These are phyloP conservation scores for Lipophrys pholis DNA, from an alignment of 2,113 vertebrate genomes.

Conservation along the genomic window DNA sequence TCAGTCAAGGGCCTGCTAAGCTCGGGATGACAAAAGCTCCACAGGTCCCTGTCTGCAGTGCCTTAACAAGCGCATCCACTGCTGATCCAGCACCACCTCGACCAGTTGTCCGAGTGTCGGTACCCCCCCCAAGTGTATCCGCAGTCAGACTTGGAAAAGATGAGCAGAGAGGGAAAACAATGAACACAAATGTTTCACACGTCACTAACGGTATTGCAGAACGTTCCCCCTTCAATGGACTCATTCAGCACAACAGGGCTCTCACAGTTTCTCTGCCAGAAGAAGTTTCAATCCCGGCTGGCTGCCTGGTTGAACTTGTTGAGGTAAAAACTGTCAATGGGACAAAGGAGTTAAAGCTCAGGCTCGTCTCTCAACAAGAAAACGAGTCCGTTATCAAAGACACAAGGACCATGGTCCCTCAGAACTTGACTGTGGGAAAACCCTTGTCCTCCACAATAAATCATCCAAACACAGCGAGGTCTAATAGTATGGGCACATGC, in stretches of 20 bases:
- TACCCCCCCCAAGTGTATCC: conserved; percentile 46
- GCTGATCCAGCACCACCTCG: conserved; percentile 25
- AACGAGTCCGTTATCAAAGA: conserved; percentile 63
- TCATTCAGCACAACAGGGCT: conserved; percentile 87
- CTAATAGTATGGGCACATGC: conserved; percentile 44
- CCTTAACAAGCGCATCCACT: conserved; percentile 52
- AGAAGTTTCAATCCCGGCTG: conserved; percentile 89
- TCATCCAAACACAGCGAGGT: conserved; percentile 45
- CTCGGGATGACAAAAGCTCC: conserved; percentile 19
- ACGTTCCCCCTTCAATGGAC: conserved; percentile 83
- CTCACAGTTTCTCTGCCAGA: conserved; percentile 91
- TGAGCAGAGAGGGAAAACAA: conserved; percentile 53
- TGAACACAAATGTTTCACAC: conserved; percentile 39
- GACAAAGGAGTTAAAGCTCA: conserved; percentile 90
- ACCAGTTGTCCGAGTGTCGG: conserved; percentile 50
- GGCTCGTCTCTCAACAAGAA: conserved; percentile 86
- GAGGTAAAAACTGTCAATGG: conserved; percentile 93
- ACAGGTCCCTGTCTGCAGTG: conserved; percentile 50
- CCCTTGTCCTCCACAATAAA: conserved; percentile 56
- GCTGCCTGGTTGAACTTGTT: conserved; percentile 93
- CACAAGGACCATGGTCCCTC: conserved; percentile 25
- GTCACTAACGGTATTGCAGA: conserved; percentile 83
- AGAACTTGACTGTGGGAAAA: conserved; percentile 47
- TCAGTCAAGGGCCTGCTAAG: conserved; percentile 62
- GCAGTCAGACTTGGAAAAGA: conserved; percentile 44